Evolutionary conservation across 2,797 vertebrate species (phyloP), one percentile per base, ranked within the genome.

Genomic region (Anas capensis): DNA sequence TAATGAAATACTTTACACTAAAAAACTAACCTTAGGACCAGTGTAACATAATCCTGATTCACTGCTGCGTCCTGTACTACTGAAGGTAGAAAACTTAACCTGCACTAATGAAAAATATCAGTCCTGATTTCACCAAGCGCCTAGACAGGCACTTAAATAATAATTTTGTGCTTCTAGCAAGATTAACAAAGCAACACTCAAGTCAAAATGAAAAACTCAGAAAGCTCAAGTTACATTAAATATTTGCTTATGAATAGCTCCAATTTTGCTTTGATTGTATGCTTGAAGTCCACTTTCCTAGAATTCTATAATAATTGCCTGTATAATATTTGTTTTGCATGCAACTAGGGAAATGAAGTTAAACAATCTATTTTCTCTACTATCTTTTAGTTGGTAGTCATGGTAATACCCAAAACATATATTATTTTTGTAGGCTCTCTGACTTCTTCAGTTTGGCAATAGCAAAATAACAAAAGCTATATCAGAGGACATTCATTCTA

Each of bases 1-100:
- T 93, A 97, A 97, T 95, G 56, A 97, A 97, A 97, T 93, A 90
- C 85, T 82, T 93, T 48, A 77, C 36, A 71, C 40, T 16, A 77
- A 33, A 97, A 95, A 92, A 82, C 81, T 58, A 76, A 57, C 44
- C 65, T 78, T 36, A 3, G 57, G 83, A 93, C 75, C 57, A 42
- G n/a, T 17, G 18, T 78, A 78, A 82, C 29, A 82, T 56, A 72
- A 53, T 2, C 3, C 40, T 60, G n/a, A 88, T 49, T 85, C 48
- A 66, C 49, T 60, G 70, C 27, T 33, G 10, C 24, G 18, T 71
- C 53, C 48, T 38, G 14, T 66, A 81, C 29, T 81, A 77, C 26
- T 82, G 64, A 84, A 87, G 26, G 69, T 21, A 85, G 51, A 87
- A 85, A 56, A 57, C 44, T 53, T 86, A 81, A 86, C 24, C 34